phyloP scores from a whole-genome alignment of 2,888 invertebrate species.

The Pachydiplax longipennis region DNA sequence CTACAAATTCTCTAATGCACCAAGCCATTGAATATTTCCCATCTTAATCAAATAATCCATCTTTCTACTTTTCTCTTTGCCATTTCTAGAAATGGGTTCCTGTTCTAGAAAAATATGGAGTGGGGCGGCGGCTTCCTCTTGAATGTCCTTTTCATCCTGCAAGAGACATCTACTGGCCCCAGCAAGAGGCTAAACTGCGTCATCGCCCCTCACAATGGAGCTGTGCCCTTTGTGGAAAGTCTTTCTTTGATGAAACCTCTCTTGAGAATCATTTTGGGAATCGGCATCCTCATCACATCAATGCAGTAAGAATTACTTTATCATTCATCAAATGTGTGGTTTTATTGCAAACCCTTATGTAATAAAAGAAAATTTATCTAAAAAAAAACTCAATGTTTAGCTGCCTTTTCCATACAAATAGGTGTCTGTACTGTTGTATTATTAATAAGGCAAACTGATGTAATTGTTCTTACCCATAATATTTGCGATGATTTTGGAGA shows the following conservation, averaged over 20 bases:
- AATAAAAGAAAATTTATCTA: too few relatives aligned
- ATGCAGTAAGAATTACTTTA: slow-evolving; percentile 68
- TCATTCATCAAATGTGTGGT: neutral
- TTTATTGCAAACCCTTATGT: too few relatives aligned
- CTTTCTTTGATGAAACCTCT: slow-evolving; percentile 87
- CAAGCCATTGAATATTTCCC: too few relatives aligned
- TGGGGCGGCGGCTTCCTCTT: slow-evolving; percentile 73
- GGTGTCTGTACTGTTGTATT: too few relatives aligned
- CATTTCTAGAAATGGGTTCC: slow-evolving; percentile 80
- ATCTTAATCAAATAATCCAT: too few relatives aligned
- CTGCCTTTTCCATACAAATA: too few relatives aligned
- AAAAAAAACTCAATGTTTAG: too few relatives aligned
- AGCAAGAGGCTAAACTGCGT: slow-evolving; percentile 84
- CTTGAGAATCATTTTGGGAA: slow-evolving; percentile 89
- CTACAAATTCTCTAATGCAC: too few relatives aligned
- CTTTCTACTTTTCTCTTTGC: too few relatives aligned
- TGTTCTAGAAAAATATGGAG: slow-evolving; percentile 86
- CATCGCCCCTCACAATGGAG: slow-evolving; percentile 90
- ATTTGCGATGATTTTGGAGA: too few relatives aligned
- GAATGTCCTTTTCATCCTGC: slow-evolving; percentile 90
- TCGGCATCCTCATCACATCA: slow-evolving; percentile 83
- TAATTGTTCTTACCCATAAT: too few relatives aligned
- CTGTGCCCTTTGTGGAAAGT: slow-evolving; percentile 89
- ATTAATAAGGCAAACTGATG: too few relatives aligned
- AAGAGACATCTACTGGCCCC: slow-evolving; percentile 86